These are phyloP conservation scores for Melanchra persicariae DNA, from an alignment of 2,888 invertebrate genomes.

Conservation along the genomic window DNA sequence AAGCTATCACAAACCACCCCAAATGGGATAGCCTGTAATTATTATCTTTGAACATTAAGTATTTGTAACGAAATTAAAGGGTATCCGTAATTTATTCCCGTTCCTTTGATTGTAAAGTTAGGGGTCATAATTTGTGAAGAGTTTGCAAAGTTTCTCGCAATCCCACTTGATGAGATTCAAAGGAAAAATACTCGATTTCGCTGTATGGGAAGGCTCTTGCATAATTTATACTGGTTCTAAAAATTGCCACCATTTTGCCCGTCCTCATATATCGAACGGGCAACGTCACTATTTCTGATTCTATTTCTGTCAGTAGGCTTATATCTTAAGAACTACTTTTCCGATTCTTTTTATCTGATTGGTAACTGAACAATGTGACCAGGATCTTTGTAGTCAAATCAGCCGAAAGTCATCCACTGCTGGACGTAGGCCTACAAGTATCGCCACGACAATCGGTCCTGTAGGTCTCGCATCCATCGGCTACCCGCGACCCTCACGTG, in stretches of 20 bases:
- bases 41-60: constrained; percentile 53
- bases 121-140: constrained; percentile 58
- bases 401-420: no score
- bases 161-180: constrained; percentile 52
- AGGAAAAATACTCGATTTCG: constrained; percentile 37
- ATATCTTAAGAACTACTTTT: neutral
- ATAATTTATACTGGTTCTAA: constrained; percentile 5
- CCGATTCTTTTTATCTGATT: neutral
- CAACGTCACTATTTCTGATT: neutral
- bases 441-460: no score
- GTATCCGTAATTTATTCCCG: constrained; percentile 62
- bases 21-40: constrained; percentile 46
- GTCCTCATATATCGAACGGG: no score
- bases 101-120: constrained; percentile 63
- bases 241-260: neutral
- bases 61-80: constrained; percentile 52
- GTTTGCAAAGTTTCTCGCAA: constrained; percentile 44
- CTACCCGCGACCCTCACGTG: no score
- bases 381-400: no score
- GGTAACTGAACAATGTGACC: no score
- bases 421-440: no score
- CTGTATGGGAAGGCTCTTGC: constrained; percentile 11
- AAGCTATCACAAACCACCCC: constrained; percentile 33
- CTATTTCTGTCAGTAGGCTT: neutral
- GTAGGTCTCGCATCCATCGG: no score